Base-by-base conservation (phyloP, 2,797 vertebrate species). In the Scyliorhinus canicula region DNA sequence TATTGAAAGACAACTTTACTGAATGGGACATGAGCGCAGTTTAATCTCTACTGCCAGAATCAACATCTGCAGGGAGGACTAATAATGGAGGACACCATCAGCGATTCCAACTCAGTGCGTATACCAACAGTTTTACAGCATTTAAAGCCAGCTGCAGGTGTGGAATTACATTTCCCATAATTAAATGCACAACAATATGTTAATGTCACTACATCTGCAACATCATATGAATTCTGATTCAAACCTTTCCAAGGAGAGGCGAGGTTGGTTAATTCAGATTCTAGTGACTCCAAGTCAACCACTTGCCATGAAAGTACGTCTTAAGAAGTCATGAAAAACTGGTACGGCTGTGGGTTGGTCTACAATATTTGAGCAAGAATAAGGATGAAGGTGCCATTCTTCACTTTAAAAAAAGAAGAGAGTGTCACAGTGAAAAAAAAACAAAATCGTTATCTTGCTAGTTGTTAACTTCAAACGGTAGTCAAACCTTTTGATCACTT, bases 291-390 rank as follows among this genome's bases (percentile, higher is more conserved):
- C 93, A 74, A 94, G 93, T 94, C 67, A 94, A 94, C 67, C 93
- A 69, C 67, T 94, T 94, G 67, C 93, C 63, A 94, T 74, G 93
- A 94, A 94, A 94, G 31, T 94, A 94, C 67, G 67, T 74, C 65
- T 93, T 93, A 69, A 69, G 91, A 52, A 93, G 93, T 93, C 93
- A 93, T 93, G 93, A 93, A 93, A 93, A 44, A 93, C 65, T 93
- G 63, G 65, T 71, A 93, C 47, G 65, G 65, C 93, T 94, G 67
- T 74, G 93, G 69, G 93, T 94, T 94, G 93, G 67, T 94, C 93
- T 74, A 94, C 88, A 91, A 91, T 74, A 94, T 94, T 74, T 94
- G 67, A 94, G 93, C 67, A 94, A 94, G 93, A 94, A 94, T 94
- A 94, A 94, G 65, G 93, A 94, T 52, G 93, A 94, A 94, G 65